Percentiles rank a stretch among this genome's conserved stretches.
phyloP scores from a whole-genome alignment of 2,797 vertebrate genomes.

The Alca torda region DNA sequence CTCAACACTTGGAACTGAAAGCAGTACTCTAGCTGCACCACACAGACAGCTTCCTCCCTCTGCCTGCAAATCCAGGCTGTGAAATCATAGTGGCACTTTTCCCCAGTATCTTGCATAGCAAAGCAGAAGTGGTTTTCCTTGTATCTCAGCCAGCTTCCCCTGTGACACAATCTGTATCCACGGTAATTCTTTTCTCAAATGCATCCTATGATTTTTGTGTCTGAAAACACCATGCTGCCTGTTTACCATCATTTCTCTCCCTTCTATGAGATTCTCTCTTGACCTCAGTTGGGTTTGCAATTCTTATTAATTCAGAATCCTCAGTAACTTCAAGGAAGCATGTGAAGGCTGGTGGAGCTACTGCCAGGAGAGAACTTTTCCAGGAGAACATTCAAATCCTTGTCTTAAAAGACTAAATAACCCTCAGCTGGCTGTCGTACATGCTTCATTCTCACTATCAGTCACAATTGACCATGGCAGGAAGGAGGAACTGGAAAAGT shows the following conservation, averaged over 20 bases:
- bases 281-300: not conserved
- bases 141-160: not conserved
- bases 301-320: not conserved
- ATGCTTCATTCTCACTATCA: not conserved
- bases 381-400: not conserved
- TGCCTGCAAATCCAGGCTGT: not conserved
- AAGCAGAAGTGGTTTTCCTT: not conserved
- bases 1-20: not conserved
- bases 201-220: not conserved
- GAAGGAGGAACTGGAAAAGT: not conserved
- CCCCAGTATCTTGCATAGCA: not conserved
- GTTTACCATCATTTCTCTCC: not conserved
- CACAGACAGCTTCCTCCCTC: not conserved
- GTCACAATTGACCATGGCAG: not conserved
- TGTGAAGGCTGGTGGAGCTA: not conserved
- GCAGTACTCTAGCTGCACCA: not conserved
- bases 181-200: not conserved
- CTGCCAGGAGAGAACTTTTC: not conserved
- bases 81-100: not conserved
- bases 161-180: not conserved
- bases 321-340: not conserved
- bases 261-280: not conserved
- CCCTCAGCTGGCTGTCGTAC: not conserved
- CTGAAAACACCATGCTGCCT: not conserved
- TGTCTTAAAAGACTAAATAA: not conserved